Base-by-base conservation (phyloP, 1,140 invertebrate genomes). In the Nephila pilipes region DNA sequence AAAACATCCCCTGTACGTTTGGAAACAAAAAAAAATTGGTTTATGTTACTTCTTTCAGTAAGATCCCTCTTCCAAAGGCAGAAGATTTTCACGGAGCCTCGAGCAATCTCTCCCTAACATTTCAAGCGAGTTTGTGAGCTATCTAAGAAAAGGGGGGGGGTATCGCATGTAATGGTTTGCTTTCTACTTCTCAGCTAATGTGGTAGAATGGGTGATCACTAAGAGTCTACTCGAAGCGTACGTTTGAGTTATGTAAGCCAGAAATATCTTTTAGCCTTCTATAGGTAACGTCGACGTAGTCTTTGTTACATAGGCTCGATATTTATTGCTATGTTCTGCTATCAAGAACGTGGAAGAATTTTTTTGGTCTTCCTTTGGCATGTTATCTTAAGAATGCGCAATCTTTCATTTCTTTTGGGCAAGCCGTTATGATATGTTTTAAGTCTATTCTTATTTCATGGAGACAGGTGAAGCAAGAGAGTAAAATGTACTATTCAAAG, bases 41-140 rank as follows among this genome's bases (percentile, higher is more conserved):
- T 87, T 87, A 65, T 65, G 85, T 22, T 87, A 38, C 58, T 87
- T 87, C 55, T 18, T 87, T 20, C 25, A 25, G 18, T 20, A 36
- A 38, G 29, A 65, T 46, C 58, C 83, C 58, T 29, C 55, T 58
- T 57, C 55, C 25, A 57, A 32, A 57, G 29, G 83, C 55, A 57
- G 57, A 69, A 87, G 55, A 87, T 87, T 87, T 65, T 65, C 38
- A 22, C 58, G 25, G 29, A 63, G 58, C 85, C 69, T 29, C 46
- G 69, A 54, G 88, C 88, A 79, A 90, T 90, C 88, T 88, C 60
- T 88, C 20, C 87, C 88, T 36, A 75, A 90, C 88, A 90, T 90
- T 90, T 90, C 25, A 25, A 57, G 46, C 25, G 75, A 88, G 29
- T 69, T 90, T 90, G 69, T 36, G 69, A 55, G 75, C 57, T 87